Evolutionary conservation across 2,888 invertebrate species (phyloP), one percentile per base, ranked within the genome.

Genomic region (Diloba caeruleocephala): DNA sequence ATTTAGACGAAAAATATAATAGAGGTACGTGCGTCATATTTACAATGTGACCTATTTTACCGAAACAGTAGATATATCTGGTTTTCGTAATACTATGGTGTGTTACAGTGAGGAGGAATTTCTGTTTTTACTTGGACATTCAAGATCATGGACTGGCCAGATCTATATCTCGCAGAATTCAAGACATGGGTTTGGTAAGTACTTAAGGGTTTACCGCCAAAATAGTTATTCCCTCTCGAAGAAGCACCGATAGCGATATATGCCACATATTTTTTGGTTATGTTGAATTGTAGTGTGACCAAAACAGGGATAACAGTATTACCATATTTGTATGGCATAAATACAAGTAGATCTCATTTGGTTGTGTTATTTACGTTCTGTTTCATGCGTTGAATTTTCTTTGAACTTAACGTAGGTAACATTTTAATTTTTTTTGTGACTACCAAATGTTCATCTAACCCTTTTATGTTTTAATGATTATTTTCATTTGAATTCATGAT

Each of bases 101-200:
- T 67, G 59, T 89, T 89, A 48, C 90, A 93, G 93, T 91, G 62
- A 84, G 96, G 82, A 94, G 94, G 76, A 95, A 95, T 85, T 96
- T 95, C 80, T 95, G 94, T 82, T 96, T 96, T 92, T 97, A 96
- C 87, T 94, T 97, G 94, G 96, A 96, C 82, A 94, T 97, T 75
- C 95, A 96, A 90, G 96, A 96, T 78, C 95, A 95, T 91, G 94
- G 94, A 71, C 87, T 95, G 48, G 93, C 95, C 58, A 91, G 94
- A 76, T 95, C 95, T 69, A 87, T 96, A 87, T 96, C 96, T 76
- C 92, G 94, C 63, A 95, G 95, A 84, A 95, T 97, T 74, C 95
- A 95, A 82, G 94, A 95, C 75, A 94, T 96, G 86, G 96, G 96
- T 67, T 95, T 96, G 89, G 96, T 96, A 89, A 95, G 96, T 74